A percentile compares a stretch with the other conserved stretches of the same genome.
Conservation (phyloP, 2,797 vertebrate genomes). For the Myripristis jacobus region DNA sequence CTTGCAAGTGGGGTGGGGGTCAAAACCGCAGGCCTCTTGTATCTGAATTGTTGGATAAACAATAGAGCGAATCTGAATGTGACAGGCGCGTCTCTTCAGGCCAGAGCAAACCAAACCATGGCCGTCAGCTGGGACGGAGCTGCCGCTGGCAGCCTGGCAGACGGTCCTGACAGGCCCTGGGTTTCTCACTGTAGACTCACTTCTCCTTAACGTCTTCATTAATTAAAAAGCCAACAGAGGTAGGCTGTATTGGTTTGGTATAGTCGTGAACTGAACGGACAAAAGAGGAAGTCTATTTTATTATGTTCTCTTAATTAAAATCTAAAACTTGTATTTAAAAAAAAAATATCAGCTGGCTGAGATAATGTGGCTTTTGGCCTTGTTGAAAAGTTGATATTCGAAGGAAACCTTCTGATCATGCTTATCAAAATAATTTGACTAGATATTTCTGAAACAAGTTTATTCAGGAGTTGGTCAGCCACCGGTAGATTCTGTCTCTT, state of each 20-base stretch:
- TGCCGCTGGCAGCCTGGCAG: conserved; percentile 69
- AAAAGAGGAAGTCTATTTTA: no score
- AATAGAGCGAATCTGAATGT: conserved; percentile 68
- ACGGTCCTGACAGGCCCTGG: conserved; percentile 76
- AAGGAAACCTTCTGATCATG: no score
- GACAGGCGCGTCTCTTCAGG: conserved; percentile 74
- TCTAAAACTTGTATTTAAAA: no score
- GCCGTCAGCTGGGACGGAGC: conserved; percentile 74
- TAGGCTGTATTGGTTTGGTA: neutral
- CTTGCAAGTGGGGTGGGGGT: neutral
- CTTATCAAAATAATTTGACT: no score
- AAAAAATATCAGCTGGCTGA: no score
- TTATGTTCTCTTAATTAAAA: no score
- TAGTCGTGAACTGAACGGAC: no score
- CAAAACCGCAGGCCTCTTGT: conserved; percentile 17
- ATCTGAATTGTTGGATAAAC: conserved; percentile 21
- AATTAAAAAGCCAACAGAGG: conserved; percentile 11
- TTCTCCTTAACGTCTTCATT: neutral
- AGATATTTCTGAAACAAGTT: no score
- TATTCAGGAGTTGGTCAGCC: no score
- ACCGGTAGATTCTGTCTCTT: no score
- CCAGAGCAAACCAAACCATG: conserved; percentile 16
- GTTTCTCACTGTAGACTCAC: neutral
- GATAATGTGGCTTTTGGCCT: no score
- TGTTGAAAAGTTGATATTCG: no score